These are phyloP conservation scores for Diprion similis DNA, from an alignment of 1,140 invertebrate genomes.

Conservation along the genomic window DNA sequence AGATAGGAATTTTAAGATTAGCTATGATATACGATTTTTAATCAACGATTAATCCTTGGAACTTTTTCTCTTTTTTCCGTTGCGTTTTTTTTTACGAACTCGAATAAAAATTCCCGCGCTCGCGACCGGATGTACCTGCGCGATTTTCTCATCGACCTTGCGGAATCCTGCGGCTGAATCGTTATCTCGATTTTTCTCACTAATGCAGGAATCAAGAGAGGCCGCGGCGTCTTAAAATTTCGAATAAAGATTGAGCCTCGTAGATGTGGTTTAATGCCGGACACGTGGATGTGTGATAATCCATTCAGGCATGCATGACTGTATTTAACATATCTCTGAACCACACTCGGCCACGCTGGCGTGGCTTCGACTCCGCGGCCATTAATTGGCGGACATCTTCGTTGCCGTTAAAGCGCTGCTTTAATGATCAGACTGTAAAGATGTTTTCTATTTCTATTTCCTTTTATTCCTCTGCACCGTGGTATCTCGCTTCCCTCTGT, in stretches of 20 bases:
- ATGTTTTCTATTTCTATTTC: slow-evolving; percentile 46
- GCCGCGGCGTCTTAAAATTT: too few species aligned
- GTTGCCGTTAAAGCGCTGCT: slow-evolving; percentile 31
- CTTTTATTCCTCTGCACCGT: slow-evolving; percentile 21
- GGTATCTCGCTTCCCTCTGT: too few species aligned
- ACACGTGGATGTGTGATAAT: neutral
- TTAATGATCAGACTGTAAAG: slow-evolving; percentile 51
- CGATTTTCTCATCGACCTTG: neutral
- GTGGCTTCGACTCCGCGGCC: slow-evolving; percentile 20
- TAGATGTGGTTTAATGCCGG: neutral
- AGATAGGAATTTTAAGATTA: too few species aligned
- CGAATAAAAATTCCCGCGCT: slow-evolving; percentile 34
- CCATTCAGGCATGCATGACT: neutral
- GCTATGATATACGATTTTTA: too few species aligned
- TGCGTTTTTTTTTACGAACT: slow-evolving; percentile 30
- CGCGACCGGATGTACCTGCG: slow-evolving; percentile 25
- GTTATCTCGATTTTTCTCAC: neutral
- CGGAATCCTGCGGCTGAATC: too few species aligned
- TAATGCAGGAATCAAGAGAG: too few species aligned
- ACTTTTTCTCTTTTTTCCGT: too few species aligned
- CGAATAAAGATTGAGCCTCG: too few species aligned
- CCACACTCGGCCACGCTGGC: neutral
- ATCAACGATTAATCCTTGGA: too few species aligned
- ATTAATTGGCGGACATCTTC: slow-evolving; percentile 47
- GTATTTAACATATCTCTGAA: neutral